Percentiles rank a stretch among this genome's conserved stretches.
Conservation (phyloP, 2,113 vertebrate species). For the Choloepus hoffmanni region DNA sequence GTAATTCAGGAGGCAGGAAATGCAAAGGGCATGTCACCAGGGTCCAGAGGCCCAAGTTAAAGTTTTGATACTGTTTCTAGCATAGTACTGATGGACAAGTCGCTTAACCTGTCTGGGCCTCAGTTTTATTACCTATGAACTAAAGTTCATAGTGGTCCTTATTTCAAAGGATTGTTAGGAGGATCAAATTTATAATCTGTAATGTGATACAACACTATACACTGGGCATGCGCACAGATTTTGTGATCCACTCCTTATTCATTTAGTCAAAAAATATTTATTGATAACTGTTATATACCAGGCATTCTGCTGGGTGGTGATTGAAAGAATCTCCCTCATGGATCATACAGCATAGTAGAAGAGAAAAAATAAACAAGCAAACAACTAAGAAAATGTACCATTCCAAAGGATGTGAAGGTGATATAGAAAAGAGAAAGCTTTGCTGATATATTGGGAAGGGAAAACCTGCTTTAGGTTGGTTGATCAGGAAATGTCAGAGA, state of each 20-base stretch:
- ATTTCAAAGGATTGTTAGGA: not conserved
- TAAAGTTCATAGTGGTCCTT: not conserved
- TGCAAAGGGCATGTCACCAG: no score
- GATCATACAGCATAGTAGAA: not conserved
- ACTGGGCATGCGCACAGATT: not conserved
- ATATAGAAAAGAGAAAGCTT: not conserved
- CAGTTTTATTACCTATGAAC: not conserved
- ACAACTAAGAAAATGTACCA: not conserved
- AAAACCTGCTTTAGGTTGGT: not conserved
- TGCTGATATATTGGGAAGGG: not conserved
- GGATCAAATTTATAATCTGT: not conserved
- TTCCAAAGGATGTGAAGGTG: not conserved
- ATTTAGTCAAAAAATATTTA: constrained; percentile 23
- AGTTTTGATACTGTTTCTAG: not conserved
- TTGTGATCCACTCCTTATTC: not conserved
- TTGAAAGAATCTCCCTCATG: not conserved
- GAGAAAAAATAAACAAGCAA: not conserved
- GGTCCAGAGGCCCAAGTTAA: not conserved
- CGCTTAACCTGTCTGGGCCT: not conserved
- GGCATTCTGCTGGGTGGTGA: not conserved
- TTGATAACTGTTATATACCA: not conserved
- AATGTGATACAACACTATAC: not conserved
- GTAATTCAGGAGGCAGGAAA: not conserved
- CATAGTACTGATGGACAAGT: not conserved
- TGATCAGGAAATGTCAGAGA: not conserved